These are phyloP conservation scores for Mugil cephalus DNA, from an alignment of 2,113 vertebrate genomes.

Conservation along the genomic window DNA sequence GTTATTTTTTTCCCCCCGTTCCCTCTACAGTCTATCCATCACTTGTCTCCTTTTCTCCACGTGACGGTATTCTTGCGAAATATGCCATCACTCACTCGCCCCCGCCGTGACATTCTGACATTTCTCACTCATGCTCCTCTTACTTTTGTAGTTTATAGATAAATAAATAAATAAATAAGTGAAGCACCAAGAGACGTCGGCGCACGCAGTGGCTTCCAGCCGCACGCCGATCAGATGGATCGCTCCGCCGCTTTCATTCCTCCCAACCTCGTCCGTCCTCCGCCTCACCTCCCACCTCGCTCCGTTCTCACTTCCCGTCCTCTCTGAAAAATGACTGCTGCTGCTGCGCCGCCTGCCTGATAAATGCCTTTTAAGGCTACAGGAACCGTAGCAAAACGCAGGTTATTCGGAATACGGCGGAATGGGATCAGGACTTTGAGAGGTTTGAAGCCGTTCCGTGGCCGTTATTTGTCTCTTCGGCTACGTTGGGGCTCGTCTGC, in stretches of 20 bases:
- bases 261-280: conserved; percentile 41
- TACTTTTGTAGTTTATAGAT: not conserved
- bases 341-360: conserved; percentile 48
- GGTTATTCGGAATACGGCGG: conserved; percentile 32
- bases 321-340: conserved; percentile 57
- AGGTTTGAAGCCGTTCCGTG: conserved; percentile 37
- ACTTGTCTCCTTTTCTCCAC: not conserved
- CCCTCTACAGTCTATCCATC: not conserved
- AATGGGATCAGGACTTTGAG: conserved; percentile 29
- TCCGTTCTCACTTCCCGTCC: conserved; percentile 28
- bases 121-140: not conserved
- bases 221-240: conserved; percentile 63
- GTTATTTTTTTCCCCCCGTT: not conserved
- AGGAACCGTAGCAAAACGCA: conserved; percentile 24
- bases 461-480: conserved; percentile 32
- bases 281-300: conserved; percentile 47
- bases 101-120: not conserved
- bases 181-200: not conserved
- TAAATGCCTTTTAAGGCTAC: conserved; percentile 50
- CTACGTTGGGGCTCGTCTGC: conserved; percentile 1
- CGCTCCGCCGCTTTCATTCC: conserved; percentile 36
- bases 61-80: not conserved
- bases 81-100: not conserved
- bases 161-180: too few species aligned
- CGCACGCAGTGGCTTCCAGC: conserved; percentile 30